Conservation (phyloP, 2,113 vertebrate species). For the Gallinago paraguaiae region DNA sequence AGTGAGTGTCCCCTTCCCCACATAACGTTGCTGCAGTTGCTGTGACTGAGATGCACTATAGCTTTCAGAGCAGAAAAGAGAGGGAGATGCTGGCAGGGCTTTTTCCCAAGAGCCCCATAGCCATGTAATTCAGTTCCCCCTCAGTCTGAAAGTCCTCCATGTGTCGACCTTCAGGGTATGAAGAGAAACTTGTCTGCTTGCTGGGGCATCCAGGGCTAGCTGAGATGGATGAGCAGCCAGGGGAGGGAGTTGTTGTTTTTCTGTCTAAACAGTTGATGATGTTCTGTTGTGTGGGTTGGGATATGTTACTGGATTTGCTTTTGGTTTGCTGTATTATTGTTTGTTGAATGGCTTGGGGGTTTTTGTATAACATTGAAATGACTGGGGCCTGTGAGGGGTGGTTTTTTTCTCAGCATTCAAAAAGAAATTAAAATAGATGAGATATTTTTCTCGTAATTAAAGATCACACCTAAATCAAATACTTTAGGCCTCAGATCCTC, state of each 20-base stretch:
- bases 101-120: neutral
- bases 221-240: neutral
- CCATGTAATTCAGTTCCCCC: neutral
- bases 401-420: neutral
- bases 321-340: slow-evolving; percentile 36
- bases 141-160: neutral
- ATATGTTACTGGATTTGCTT: slow-evolving; percentile 34
- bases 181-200: neutral
- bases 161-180: neutral
- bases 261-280: slow-evolving; percentile 17
- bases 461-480: slow-evolving; percentile 27
- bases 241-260: slow-evolving; percentile 19
- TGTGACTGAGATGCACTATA: neutral
- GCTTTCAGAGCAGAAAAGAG: neutral
- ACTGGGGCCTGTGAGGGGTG: neutral
- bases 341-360: slow-evolving; percentile 10
- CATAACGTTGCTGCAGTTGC: neutral
- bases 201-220: neutral
- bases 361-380: slow-evolving; percentile 1
- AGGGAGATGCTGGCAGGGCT: neutral
- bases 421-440: slow-evolving; percentile 52
- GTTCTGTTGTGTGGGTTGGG: slow-evolving; percentile 46
- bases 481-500: neutral
- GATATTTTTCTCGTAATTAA: slow-evolving; percentile 8
- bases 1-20: neutral